phyloP scores from a whole-genome alignment of 2,888 invertebrate genomes.

The Apamea epomidion region DNA sequence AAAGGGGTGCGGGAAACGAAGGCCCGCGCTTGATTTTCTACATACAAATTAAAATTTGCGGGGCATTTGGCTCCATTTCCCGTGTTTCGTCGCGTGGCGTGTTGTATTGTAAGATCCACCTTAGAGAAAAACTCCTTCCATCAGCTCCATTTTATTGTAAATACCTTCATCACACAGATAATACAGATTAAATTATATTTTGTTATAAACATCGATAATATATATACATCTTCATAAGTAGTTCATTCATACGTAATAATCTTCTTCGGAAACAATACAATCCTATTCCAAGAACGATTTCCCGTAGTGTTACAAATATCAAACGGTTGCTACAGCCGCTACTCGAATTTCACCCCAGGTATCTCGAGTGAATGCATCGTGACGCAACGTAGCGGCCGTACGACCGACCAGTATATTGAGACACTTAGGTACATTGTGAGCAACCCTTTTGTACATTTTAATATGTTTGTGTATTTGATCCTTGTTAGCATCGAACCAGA shows the following conservation, averaged over 20 bases:
- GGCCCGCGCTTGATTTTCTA: too few relatives aligned
- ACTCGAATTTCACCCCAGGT: neutral
- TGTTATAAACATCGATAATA: neutral
- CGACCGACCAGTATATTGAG: neutral
- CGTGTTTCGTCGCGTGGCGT: too few relatives aligned
- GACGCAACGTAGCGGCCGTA: neutral
- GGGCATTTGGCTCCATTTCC: too few relatives aligned
- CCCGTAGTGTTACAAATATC: neutral
- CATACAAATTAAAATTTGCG: too few relatives aligned
- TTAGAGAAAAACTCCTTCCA: neutral
- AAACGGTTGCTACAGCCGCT: neutral
- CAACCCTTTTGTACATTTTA: neutral
- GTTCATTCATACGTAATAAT: too few relatives aligned
- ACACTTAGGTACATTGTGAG: neutral
- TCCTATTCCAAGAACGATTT: neutral
- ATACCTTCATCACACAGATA: neutral
- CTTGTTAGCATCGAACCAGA: neutral
- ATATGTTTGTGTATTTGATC: neutral
- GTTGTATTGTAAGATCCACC: too few relatives aligned
- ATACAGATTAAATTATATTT: neutral
- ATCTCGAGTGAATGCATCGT: conserved; percentile 4
- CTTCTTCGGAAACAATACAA: neutral
- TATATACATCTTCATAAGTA: neutral
- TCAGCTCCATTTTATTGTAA: neutral
- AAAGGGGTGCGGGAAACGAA: too few relatives aligned